Base-by-base conservation (phyloP, 2,113 vertebrate species). In the Gymnogyps californianus region DNA sequence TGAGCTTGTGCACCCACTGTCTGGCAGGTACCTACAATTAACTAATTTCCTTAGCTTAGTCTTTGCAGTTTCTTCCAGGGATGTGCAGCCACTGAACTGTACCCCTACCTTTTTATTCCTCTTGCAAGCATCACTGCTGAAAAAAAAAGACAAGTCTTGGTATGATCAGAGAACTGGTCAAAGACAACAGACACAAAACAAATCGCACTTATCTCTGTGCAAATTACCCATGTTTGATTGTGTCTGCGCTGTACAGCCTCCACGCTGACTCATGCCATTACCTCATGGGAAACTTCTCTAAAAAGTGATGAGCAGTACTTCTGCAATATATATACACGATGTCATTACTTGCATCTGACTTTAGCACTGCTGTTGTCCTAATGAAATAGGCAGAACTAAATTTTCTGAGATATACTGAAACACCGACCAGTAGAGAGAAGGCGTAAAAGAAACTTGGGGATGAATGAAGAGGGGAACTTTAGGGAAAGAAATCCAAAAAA, bases 251-350 rank as follows among this genome's bases (percentile, higher is more conserved):
- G 11, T n/a, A 61, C 20, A 84, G 61, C 61, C 57, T 71, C 47
- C 38, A 38, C 1, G 55, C 71, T 97, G 96, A 97, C 80, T 98
- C 96, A 96, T 54, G 38, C 67, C 94, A 94, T 98, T 97, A 97
- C 71, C 71, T 96, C 96, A 96, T 97, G 97, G 89, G 97, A 98
- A 98, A 83, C 51, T 97, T 54, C 58, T 87, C 93, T 97, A 69
- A 90, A 94, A 97, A 90, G n/a, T 40, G 52, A 66, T 87, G 65
- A 78, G 82, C 72, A 80, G 83, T 74, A 88, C 47, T 91, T 77
- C 79, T 97, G 40, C 46, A 65, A 82, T 79, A 44, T 79, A 65
- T 6, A 61, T 57, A 44, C 42, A 76, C 4, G 4, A 77, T 87
- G 55, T 83, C 86, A 76, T 94, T 96, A 55, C 38, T 70, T 75